These are phyloP conservation scores for Melanotaenia nigrans DNA, from an alignment of 2,797 vertebrate genomes.

Conservation along the genomic window DNA sequence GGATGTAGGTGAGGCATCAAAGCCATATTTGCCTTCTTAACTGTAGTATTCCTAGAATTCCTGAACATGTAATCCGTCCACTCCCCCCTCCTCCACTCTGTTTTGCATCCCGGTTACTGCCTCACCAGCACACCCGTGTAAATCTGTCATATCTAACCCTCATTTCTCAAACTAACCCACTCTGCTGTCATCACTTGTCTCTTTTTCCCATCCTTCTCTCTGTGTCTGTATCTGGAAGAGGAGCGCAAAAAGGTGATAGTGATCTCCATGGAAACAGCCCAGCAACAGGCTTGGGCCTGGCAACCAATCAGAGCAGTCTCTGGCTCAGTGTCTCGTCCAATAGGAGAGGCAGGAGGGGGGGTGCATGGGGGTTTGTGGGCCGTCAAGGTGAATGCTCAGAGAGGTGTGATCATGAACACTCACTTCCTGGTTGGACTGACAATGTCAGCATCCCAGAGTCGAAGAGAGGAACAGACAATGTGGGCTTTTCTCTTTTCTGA, in stretches of 20 bases:
- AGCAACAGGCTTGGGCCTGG: conserved; percentile 76
- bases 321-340: conserved; percentile 61
- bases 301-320: conserved; percentile 66
- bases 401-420: conserved; percentile 44
- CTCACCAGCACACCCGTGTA: background rate
- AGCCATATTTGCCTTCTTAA: conserved; percentile 31
- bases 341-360: conserved; percentile 35
- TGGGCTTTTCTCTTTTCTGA: background rate
- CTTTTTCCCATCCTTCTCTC: conserved; percentile 14
- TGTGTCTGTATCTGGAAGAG: conserved; percentile 29
- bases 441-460: background rate
- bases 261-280: conserved; percentile 84
- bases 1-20: conserved; percentile 22
- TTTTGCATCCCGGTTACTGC: conserved; percentile 2
- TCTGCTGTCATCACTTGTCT: conserved; percentile 33
- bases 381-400: conserved; percentile 67
- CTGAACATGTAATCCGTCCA: background rate
- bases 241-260: conserved; percentile 46
- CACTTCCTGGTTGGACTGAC: conserved; percentile 63
- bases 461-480: background rate
- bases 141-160: conserved; percentile 5
- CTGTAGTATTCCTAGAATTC: conserved; percentile 40
- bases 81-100: background rate
- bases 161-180: conserved; percentile 13
- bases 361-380: conserved; percentile 28